Percentiles rank a stretch among this genome's conserved stretches.
Conservation (phyloP, 92 coral and sea anemone genomes). For the Phenganax stokvisi region DNA sequence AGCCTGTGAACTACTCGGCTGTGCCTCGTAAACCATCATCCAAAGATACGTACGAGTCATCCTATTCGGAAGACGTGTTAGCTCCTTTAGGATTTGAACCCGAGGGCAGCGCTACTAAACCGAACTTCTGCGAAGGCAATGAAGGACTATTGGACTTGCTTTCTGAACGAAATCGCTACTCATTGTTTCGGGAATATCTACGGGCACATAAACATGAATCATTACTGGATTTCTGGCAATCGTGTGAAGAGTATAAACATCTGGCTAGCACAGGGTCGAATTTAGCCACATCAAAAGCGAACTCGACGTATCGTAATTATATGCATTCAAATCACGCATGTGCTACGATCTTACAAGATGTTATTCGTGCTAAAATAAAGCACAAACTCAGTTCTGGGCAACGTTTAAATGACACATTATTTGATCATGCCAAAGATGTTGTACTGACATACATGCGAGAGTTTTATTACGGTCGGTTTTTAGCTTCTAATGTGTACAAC, state of each 20-base stretch:
- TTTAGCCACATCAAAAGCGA: conserved; percentile 60
- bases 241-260: conserved; percentile 76
- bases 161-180: conserved; percentile 62
- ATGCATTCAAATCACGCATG: conserved; percentile 56
- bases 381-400: conserved; percentile 58
- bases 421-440: conserved; percentile 76
- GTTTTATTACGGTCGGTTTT: conserved; percentile 61
- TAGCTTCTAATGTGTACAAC: conserved; percentile 62
- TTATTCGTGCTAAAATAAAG: conserved; percentile 63
- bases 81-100: conserved; percentile 98
- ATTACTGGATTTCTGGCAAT: conserved; percentile 85
- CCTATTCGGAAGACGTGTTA: conserved; percentile 63
- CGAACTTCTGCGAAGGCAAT: conserved; percentile 74
- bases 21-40: conserved; percentile 72
- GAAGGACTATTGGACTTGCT: conserved; percentile 65
- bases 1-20: conserved; percentile 47
- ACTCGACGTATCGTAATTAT: conserved; percentile 76
- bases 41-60: conserved; percentile 60
- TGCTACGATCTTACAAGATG: conserved; percentile 59
- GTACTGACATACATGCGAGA: conserved; percentile 69
- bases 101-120: conserved; percentile 89
- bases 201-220: conserved; percentile 60
- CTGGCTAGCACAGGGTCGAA: conserved; percentile 77
- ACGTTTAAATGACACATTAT: conserved; percentile 26
- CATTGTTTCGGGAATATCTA: conserved; percentile 72